Percentiles rank a stretch among this genome's conserved stretches.
Evolutionary conservation across 2,888 invertebrate genomes (phyloP).

Genomic region (Cerceris ruficornis): DNA sequence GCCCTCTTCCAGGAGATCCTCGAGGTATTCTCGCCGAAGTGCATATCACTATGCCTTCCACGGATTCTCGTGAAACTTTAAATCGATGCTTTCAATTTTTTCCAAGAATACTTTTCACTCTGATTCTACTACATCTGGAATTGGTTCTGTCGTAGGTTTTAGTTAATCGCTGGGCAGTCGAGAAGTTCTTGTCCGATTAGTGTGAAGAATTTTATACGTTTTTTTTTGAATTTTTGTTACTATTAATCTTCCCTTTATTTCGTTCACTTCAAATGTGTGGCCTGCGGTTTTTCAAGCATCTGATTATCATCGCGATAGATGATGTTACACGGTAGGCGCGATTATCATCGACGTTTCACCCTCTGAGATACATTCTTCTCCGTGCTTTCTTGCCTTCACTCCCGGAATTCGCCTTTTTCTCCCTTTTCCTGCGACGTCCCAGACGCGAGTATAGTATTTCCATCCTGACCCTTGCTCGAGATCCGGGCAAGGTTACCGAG

Average conservation of each 20-base stretch:
- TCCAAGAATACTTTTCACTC: neutral
- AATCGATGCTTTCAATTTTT: neutral
- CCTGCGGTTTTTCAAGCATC: too few species aligned
- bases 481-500: slow-evolving; percentile 70
- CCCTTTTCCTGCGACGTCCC: slow-evolving; percentile 16
- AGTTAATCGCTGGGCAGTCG: too few species aligned
- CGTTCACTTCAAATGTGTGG: too few species aligned
- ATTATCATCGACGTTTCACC: slow-evolving; percentile 64
- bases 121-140: neutral
- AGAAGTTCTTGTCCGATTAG: too few species aligned
- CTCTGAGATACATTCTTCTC: neutral
- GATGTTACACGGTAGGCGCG: slow-evolving; percentile 21
- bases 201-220: too few species aligned
- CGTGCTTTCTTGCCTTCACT: slow-evolving; percentile 18
- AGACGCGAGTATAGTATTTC: slow-evolving; percentile 52
- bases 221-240: too few species aligned
- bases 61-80: neutral
- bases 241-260: too few species aligned
- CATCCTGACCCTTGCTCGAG: slow-evolving; percentile 65
- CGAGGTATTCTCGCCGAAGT: slow-evolving; percentile 55
- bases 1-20: slow-evolving; percentile 70
- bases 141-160: neutral
- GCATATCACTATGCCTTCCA: neutral
- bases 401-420: slow-evolving; percentile 22
- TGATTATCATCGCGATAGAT: too few species aligned